These are phyloP conservation scores for Eurois occulta DNA, from an alignment of 2,888 invertebrate species.

Conservation along the genomic window DNA sequence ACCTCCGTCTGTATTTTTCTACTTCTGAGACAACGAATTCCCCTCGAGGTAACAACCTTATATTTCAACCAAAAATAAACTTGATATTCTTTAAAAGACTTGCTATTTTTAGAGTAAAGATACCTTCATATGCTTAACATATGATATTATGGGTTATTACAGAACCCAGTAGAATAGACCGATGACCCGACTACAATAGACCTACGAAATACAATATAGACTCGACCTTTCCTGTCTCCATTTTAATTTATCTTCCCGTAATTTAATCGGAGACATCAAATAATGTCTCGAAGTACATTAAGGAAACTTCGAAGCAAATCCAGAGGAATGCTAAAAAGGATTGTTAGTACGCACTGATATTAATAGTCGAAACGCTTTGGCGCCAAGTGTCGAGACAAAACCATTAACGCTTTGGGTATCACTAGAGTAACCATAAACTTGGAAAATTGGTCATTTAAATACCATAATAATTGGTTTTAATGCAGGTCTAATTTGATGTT, in stretches of 20 bases:
- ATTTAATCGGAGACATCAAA: slow-evolving; percentile 45
- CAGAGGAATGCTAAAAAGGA: slow-evolving; percentile 40
- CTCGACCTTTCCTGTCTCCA: slow-evolving; percentile 13
- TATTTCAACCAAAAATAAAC: slow-evolving; percentile 5
- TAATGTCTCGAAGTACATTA: slow-evolving; percentile 38
- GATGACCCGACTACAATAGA: slow-evolving; percentile 7
- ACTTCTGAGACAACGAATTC: background rate
- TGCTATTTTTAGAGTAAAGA: background rate
- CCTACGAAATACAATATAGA: slow-evolving; percentile 9
- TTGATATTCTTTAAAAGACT: background rate
- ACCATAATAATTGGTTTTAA: slow-evolving; percentile 37
- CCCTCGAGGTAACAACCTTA: slow-evolving; percentile 3
- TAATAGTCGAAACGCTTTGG: slow-evolving; percentile 68
- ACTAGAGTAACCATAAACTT: slow-evolving; percentile 56
- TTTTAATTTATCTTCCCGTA: slow-evolving; percentile 31
- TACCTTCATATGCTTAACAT: slow-evolving; percentile 12
- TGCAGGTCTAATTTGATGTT: slow-evolving; percentile 23
- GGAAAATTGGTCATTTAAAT: slow-evolving; percentile 34
- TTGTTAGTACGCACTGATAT: slow-evolving; percentile 50
- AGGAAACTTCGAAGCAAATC: slow-evolving; percentile 29
- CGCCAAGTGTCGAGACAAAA: slow-evolving; percentile 77
- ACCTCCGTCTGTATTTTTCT: slow-evolving; percentile 10
- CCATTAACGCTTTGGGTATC: slow-evolving; percentile 75
- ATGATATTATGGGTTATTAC: background rate
- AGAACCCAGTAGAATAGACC: background rate